These are phyloP conservation scores for Triplophysa siluroides DNA, from an alignment of 2,113 vertebrate species.

Conservation along the genomic window DNA sequence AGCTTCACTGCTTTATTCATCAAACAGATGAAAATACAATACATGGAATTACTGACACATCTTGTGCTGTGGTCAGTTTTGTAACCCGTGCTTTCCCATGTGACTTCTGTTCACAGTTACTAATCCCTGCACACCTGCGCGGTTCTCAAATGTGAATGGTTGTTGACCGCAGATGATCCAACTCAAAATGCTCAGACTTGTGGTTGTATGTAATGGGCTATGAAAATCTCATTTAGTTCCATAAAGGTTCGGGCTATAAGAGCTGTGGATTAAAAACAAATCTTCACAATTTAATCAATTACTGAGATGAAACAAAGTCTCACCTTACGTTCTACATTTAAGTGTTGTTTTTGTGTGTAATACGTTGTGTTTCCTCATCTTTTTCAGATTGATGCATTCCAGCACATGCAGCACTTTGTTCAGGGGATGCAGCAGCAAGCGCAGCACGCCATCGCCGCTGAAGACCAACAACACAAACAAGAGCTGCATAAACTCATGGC, in stretches of 20 bases:
- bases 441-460: conserved; percentile 87
- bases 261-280: not conserved
- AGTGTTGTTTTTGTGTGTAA: not conserved
- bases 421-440: conserved; percentile 95
- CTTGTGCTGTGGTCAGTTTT: not conserved
- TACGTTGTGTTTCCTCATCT: not conserved
- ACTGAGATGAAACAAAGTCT: too few species aligned
- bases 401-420: conserved; percentile 98
- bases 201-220: too few species aligned
- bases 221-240: too few species aligned
- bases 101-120: not conserved
- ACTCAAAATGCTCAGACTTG: too few species aligned
- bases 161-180: not conserved
- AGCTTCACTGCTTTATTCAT: not conserved
- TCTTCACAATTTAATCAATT: too few species aligned
- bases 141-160: not conserved
- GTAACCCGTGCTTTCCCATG: not conserved
- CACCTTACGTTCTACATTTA: too few species aligned
- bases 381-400: conserved; percentile 91
- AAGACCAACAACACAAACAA: conserved; percentile 94
- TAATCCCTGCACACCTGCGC: not conserved
- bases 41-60: not conserved
- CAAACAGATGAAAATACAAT: not conserved
- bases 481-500: conserved; percentile 99
- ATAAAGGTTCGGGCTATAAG: too few species aligned